Base-by-base conservation (phyloP, 2,113 vertebrate species). In the Rousettus leschenaultii region DNA sequence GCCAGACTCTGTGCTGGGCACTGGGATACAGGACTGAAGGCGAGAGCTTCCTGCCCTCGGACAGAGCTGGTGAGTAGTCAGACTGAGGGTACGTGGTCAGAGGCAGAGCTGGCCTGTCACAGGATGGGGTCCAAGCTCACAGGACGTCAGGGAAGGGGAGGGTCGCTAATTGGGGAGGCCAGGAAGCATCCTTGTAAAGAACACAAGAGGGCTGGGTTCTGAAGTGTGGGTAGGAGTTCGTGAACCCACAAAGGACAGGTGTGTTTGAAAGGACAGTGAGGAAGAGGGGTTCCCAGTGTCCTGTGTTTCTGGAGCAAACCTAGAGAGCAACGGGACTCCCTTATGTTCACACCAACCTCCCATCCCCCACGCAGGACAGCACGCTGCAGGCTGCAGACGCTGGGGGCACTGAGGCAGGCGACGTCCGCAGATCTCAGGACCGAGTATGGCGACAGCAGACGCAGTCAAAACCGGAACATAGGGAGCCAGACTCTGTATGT, bases 401-500 rank as follows among this genome's bases (percentile, higher is more conserved):
- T 1, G 3, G 48, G 13, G n/a, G 16, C 55, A 38, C 18, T 0
- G 6, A 0, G 11, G 51, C 63, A 51, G 84, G 51, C 0, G 19
- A 11, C 12, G 2, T 8, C 28, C 38, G 2, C 16, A 26, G 77
- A 61, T 59, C 3, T 61, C n/a, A 0, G 55, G 28, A 16, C 2
- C 1, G 19, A 38, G 48, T 5, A 2, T 14, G 10, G 71, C 1
- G 15, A 78, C 85, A 16, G 3, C 14, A 70, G 70, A 63, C 12
- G 0, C 63, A 22, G 38, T n/a, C 51, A 91, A 93, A 91, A 83
- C 38, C 7, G 70, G 26, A 38, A 33, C 33, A 33, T 79, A 40
- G 63, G n/a, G 70, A 92, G 82, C 82, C 90, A 22, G 75, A 45
- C 15, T 90, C 59, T 82, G n/a, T 26, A 35, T 95, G 83, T 89